Evolutionary conservation across 2,113 vertebrate species (phyloP).

Genomic region (Elgaria multicarinata): DNA sequence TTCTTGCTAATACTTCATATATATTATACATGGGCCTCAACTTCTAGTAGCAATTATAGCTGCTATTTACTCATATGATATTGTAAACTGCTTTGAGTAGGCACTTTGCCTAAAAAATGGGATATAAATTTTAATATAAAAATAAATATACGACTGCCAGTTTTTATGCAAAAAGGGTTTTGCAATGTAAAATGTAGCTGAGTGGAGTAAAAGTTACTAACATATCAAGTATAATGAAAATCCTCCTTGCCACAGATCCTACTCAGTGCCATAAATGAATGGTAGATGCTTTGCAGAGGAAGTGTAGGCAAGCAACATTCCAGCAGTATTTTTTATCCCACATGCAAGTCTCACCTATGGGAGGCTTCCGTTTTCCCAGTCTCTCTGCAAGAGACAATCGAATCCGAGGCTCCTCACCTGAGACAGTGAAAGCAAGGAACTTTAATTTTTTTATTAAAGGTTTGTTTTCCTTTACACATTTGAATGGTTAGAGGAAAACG

Average conservation of each 20-base stretch:
- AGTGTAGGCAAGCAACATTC: background rate
- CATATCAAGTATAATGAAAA: background rate
- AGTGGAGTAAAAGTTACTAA: background rate
- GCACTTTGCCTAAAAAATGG: background rate
- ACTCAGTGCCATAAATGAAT: background rate
- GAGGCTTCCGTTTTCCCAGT: slow-evolving; percentile 78
- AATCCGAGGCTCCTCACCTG: slow-evolving; percentile 78
- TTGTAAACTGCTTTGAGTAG: background rate
- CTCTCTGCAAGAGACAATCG: slow-evolving; percentile 78
- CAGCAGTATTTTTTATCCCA: background rate
- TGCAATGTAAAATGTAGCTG: background rate
- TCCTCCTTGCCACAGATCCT: background rate
- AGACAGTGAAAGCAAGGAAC: background rate
- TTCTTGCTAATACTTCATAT: background rate
- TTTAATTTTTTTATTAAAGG: background rate
- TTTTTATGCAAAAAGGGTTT: background rate
- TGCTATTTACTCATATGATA: background rate
- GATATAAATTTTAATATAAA: background rate
- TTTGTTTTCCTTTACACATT: too few relatives aligned
- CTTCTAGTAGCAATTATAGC: background rate
- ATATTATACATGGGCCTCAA: background rate
- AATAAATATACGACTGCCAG: background rate
- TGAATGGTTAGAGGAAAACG: too few relatives aligned
- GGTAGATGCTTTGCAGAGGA: background rate
- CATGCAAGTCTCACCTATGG: slow-evolving; percentile 53